These are phyloP conservation scores for Molanna angustata DNA, from an alignment of 2,888 invertebrate genomes.

Conservation along the genomic window DNA sequence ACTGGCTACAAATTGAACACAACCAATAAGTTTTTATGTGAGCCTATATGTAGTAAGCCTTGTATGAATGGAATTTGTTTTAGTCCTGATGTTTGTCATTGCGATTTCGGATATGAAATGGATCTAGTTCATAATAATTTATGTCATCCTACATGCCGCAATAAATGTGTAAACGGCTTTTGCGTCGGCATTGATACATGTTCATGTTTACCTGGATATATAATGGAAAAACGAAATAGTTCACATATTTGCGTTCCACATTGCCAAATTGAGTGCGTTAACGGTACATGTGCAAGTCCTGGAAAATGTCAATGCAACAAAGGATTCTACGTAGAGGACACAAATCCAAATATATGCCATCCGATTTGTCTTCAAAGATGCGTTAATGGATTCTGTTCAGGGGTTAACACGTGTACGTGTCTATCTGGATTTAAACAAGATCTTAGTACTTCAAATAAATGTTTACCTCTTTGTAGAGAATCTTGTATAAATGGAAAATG, in stretches of 20 bases:
- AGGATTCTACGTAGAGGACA: constrained; percentile 9
- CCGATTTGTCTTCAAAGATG: constrained; percentile 30
- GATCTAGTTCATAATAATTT: background rate
- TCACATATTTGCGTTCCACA: background rate
- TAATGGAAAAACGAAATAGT: background rate
- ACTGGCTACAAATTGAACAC: background rate
- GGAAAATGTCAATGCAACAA: constrained; percentile 1
- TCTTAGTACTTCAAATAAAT: background rate
- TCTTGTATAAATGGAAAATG: constrained; percentile 10
- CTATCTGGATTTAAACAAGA: constrained; percentile 4
- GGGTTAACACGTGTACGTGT: constrained; percentile 31
- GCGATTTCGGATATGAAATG: constrained; percentile 28
- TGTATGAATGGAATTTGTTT: constrained; percentile 32
- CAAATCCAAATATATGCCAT: constrained; percentile 25
- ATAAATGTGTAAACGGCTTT: constrained; percentile 34
- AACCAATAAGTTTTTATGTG: background rate
- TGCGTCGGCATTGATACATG: constrained; percentile 35
- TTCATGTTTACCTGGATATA: constrained; percentile 34
- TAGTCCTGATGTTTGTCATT: constrained; percentile 33
- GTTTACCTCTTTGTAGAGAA: constrained; percentile 3
- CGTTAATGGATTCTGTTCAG: constrained; percentile 36
- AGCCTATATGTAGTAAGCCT: background rate
- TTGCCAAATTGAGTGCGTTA: background rate
- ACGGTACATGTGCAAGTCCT: constrained; percentile 7
- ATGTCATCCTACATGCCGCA: constrained; percentile 33